A percentile compares a stretch with the other conserved stretches of the same genome.
phyloP scores from a whole-genome alignment of 2,888 invertebrate genomes.

The Entomobrya proxima region DNA sequence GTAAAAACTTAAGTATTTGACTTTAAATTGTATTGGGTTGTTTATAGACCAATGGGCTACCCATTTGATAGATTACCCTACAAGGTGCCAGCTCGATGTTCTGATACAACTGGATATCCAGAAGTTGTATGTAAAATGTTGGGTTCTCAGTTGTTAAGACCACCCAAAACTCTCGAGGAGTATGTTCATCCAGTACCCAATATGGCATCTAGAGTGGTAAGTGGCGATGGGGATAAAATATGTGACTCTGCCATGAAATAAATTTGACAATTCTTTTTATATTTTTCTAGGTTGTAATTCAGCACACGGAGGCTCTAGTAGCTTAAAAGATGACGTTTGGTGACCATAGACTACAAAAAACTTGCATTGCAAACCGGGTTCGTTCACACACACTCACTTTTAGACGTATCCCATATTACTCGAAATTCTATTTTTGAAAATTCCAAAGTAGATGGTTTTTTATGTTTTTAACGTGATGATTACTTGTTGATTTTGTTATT shows the following conservation, averaged over 20 bases:
- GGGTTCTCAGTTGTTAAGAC: slow-evolving; percentile 5
- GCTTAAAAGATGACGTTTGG: no score
- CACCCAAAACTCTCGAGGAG: slow-evolving; percentile 36
- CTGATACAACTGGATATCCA: slow-evolving; percentile 10
- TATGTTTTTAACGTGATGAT: not conserved
- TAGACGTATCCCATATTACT: no score
- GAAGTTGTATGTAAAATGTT: slow-evolving; percentile 45
- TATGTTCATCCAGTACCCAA: slow-evolving; percentile 45
- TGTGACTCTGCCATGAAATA: not conserved
- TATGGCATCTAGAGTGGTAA: slow-evolving; percentile 27
- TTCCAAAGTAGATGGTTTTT: no score
- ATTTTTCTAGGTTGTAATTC: slow-evolving; percentile 19
- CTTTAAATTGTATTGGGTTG: slow-evolving; percentile 17
- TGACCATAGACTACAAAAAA: no score
- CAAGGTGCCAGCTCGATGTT: slow-evolving; percentile 18
- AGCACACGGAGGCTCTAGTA: no score
- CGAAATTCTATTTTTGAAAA: no score
- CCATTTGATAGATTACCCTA: slow-evolving; percentile 46
- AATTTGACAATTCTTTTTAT: no score
- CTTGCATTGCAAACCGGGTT: not conserved
- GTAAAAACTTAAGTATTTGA: not conserved
- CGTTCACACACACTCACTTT: no score
- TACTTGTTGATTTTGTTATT: not conserved
- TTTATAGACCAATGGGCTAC: slow-evolving; percentile 64
- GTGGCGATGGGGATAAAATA: no score